Evolutionary conservation across 2,888 invertebrate genomes (phyloP).

Genomic region (Tachina fera): DNA sequence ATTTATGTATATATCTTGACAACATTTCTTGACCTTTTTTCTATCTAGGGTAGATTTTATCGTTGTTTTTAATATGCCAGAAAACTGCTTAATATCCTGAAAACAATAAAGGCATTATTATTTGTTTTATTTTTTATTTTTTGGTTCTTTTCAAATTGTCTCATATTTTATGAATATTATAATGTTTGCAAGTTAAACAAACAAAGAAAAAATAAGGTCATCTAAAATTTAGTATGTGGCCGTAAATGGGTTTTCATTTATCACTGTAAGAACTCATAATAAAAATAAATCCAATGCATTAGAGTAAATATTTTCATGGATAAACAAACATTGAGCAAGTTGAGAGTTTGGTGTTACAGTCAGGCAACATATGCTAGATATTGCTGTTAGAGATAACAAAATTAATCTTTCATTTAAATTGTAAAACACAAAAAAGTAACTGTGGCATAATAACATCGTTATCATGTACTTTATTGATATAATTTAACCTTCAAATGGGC

Average conservation of each 20-base stretch:
- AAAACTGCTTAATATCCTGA: background rate
- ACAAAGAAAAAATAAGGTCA: background rate
- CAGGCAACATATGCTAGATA: background rate
- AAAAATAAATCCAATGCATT: background rate
- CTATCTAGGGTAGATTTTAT: background rate
- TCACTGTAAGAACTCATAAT: background rate
- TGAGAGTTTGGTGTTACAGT: too few species aligned
- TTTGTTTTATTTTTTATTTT: background rate
- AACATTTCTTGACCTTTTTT: background rate
- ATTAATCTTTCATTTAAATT: background rate
- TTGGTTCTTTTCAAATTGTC: background rate
- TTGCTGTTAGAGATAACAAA: background rate
- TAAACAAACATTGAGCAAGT: background rate
- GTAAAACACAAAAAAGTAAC: background rate
- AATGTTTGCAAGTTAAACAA: background rate
- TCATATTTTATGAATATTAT: background rate
- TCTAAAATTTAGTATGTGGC: background rate
- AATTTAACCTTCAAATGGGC: too few species aligned
- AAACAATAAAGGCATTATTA: background rate
- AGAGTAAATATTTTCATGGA: slow-evolving; percentile 1
- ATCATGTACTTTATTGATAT: too few species aligned
- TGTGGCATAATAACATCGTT: too few species aligned
- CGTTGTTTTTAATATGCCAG: background rate
- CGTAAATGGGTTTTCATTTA: background rate
- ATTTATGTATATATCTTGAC: background rate